A percentile compares a stretch with the other conserved stretches of the same genome.
Conservation (phyloP, 2,113 vertebrate species). For the Microtus oregoni region DNA sequence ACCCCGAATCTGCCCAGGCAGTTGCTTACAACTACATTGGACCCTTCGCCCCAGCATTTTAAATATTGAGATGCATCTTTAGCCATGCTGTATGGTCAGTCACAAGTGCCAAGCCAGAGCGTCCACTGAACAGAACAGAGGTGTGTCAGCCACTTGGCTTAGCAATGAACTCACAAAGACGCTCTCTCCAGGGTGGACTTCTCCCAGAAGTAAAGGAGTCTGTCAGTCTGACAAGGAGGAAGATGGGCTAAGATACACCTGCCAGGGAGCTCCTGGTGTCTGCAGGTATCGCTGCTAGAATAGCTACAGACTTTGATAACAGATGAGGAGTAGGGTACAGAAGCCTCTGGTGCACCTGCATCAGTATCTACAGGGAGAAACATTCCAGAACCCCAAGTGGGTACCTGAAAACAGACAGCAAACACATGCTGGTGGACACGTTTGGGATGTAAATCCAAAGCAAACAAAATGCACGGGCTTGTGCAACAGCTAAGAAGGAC, state of each 20-base stretch:
- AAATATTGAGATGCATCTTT: not conserved
- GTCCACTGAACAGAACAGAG: not conserved
- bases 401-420: conserved; percentile 30
- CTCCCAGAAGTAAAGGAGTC: not conserved
- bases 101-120: not conserved
- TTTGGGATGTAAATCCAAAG: conserved; percentile 31
- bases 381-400: not conserved
- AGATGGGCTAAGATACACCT: rapidly evolving
- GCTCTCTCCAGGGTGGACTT: not conserved
- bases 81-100: not conserved
- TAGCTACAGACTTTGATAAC: too few relatives aligned
- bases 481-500: conserved; percentile 80
- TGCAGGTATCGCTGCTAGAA: not conserved
- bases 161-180: not conserved
- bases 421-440: conserved; percentile 46
- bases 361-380: not conserved
- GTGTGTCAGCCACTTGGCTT: not conserved
- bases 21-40: not conserved
- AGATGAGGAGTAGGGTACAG: too few relatives aligned
- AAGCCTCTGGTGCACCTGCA: not conserved
- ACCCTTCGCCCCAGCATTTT: not conserved
- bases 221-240: not conserved
- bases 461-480: conserved; percentile 70
- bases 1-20: not conserved
- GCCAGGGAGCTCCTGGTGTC: not conserved